These are phyloP conservation scores for Odontomachus brunneus DNA, from an alignment of 1,140 invertebrate species.

Conservation along the genomic window DNA sequence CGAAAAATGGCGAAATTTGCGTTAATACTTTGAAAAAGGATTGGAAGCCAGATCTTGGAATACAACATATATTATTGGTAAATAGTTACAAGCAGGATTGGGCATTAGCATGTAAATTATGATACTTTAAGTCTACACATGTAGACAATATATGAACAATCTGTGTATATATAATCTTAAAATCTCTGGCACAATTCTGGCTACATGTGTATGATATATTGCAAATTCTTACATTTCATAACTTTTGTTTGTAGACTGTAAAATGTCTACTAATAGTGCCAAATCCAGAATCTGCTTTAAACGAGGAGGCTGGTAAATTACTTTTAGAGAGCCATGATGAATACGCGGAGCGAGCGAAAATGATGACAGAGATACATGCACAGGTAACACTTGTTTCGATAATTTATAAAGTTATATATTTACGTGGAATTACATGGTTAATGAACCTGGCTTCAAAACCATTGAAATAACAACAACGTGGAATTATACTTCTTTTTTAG, in stretches of 20 bases:
- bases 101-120: too few species aligned
- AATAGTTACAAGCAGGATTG: conserved; percentile 79
- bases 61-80: conserved; percentile 97
- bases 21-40: conserved; percentile 99
- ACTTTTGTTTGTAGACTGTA: conserved; percentile 88
- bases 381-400: conserved; percentile 83
- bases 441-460: too few species aligned
- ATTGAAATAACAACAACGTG: too few species aligned
- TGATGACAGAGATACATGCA: conserved; percentile 98
- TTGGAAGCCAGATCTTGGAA: conserved; percentile 98
- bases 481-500: conserved; percentile 62
- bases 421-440: too few species aligned
- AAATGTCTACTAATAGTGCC: conserved; percentile 97
- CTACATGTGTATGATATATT: conserved; percentile 14
- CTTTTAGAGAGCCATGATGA: conserved; percentile 96
- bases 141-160: too few species aligned
- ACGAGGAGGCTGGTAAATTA: conserved; percentile 97
- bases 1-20: conserved; percentile 97
- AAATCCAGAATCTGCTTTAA: conserved; percentile 97
- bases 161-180: too few species aligned
- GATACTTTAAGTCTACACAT: too few species aligned
- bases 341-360: conserved; percentile 94
- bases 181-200: too few species aligned
- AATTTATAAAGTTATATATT: neutral
- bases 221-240: conserved; percentile 13